Percentiles rank a stretch among this genome's conserved stretches.
Conservation (phyloP, 2,888 invertebrate genomes). For the Amphipyra berbera region DNA sequence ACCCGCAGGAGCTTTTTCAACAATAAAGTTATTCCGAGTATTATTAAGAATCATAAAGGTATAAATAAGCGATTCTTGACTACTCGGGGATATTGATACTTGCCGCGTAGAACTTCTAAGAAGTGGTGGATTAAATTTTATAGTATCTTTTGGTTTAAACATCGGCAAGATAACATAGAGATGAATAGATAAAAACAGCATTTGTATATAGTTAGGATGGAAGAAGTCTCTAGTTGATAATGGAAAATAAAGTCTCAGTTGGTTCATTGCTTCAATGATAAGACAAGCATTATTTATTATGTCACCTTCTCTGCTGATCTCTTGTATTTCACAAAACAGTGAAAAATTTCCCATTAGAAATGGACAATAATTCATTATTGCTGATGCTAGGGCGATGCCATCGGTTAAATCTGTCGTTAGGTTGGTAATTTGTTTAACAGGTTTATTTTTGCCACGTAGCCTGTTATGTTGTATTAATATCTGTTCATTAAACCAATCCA, state of each 20-base stretch:
- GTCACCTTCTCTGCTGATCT: conserved; percentile 74
- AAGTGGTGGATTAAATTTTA: conserved; percentile 84
- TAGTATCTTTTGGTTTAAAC: conserved; percentile 80
- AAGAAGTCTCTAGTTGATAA: conserved; percentile 87
- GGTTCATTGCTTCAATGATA: conserved; percentile 88
- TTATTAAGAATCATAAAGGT: conserved; percentile 77
- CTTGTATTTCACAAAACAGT: conserved; percentile 80
- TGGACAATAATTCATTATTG: conserved; percentile 90
- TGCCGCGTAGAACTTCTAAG: conserved; percentile 78
- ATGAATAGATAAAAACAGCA: conserved; percentile 89
- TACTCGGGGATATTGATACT: conserved; percentile 78
- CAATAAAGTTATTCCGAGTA: conserved; percentile 73
- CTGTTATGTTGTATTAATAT: conserved; percentile 70
- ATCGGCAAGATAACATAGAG: conserved; percentile 89
- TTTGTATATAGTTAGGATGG: conserved; percentile 88
- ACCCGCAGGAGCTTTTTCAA: conserved; percentile 75
- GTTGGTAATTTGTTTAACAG: conserved; percentile 76
- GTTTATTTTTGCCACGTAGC: conserved; percentile 63
- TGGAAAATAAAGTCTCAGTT: conserved; percentile 88
- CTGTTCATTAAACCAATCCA: conserved; percentile 80
- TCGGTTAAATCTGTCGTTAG: conserved; percentile 88
- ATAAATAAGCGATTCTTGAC: conserved; percentile 80
- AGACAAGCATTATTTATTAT: conserved; percentile 90
- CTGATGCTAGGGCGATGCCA: conserved; percentile 88
- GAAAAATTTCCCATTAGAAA: conserved; percentile 86